Base-by-base conservation (phyloP, 2,113 vertebrate genomes). In the Thalassoma bifasciatum region DNA sequence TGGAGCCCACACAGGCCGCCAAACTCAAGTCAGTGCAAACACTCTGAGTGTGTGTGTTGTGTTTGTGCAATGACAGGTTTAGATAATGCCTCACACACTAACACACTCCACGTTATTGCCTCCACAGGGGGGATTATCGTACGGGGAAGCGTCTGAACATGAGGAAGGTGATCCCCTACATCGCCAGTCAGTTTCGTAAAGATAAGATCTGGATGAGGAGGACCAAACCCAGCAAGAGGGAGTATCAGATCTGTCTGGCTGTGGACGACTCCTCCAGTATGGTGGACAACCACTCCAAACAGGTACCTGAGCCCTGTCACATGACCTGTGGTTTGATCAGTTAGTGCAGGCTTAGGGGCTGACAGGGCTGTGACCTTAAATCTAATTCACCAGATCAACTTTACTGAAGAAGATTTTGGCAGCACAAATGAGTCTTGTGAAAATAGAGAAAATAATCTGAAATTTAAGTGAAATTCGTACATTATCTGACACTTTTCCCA, bases 121-220 rank as follows among this genome's bases (percentile, higher is more conserved):
- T 42, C 26, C 50, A 42, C 87, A 99, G 98, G 86, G 98, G 98
- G 2, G 97, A 99, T 75, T 99, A 95, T 87, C 96, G 98, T 73
- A 98, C 98, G 0, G 98, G 98, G 65, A 99, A 99, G 81, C 95
- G 98, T 7, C 85, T 99, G 62, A 99, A 99, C 92, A 99, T 99
- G 96, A 95, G 97, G 26, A 99, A 99, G 89, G 96, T 99, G 68
- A 99, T 99, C 70, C 98, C 98, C 0, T 99, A 99, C 82, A 95
- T 99, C 22, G 98, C 98, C 77, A 99, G 98, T 73, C 97, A 99
- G 80, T 99, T 99, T 90, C 95, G 98, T 3, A 99, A 99, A 73
- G 98, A 99, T 65, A 99, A 99, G 90, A 99, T 99, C 91, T 99
- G 98, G 98, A 88, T 99, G 91, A 93, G 98, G 81, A 95, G 98